These are phyloP conservation scores for Todiramphus saurophagus DNA, from an alignment of 2,113 vertebrate genomes.

Conservation along the genomic window DNA sequence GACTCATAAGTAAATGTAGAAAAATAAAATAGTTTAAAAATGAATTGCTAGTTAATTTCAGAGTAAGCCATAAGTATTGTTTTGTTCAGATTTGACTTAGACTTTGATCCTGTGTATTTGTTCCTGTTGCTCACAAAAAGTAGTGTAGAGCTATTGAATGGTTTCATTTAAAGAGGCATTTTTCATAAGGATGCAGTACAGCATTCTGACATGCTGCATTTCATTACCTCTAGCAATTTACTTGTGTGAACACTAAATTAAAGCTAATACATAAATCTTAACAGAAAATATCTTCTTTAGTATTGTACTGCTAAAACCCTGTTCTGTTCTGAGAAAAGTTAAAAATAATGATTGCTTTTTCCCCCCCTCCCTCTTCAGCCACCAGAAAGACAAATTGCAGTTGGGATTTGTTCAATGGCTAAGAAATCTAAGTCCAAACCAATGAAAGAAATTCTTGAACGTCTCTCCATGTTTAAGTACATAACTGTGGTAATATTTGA, in stretches of 20 bases:
- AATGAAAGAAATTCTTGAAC: constrained; percentile 91
- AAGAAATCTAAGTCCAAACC: constrained; percentile 93
- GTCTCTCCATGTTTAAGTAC: constrained; percentile 89
- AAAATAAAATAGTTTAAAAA: neutral
- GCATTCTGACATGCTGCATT: neutral
- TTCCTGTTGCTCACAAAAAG: neutral
- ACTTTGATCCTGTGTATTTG: neutral
- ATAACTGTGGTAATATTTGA: constrained; percentile 89
- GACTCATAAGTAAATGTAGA: neutral
- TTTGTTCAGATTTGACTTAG: neutral
- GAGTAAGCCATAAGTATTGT: neutral
- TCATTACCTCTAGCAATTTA: neutral
- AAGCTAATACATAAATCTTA: neutral
- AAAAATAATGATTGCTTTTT: neutral
- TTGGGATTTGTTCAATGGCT: constrained; percentile 92
- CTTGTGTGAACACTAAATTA: neutral
- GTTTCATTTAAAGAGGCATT: neutral
- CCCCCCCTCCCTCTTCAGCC: constrained; percentile 69
- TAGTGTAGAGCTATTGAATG: neutral
- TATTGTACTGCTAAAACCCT: neutral
- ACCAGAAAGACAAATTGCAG: constrained; percentile 87
- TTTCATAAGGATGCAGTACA: neutral
- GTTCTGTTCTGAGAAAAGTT: neutral
- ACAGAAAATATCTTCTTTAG: neutral
- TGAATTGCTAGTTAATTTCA: neutral